Percentiles rank a stretch among this genome's conserved stretches.
Evolutionary conservation across 1,140 invertebrate species (phyloP).

Genomic region (Metopolophium dirhodum): DNA sequence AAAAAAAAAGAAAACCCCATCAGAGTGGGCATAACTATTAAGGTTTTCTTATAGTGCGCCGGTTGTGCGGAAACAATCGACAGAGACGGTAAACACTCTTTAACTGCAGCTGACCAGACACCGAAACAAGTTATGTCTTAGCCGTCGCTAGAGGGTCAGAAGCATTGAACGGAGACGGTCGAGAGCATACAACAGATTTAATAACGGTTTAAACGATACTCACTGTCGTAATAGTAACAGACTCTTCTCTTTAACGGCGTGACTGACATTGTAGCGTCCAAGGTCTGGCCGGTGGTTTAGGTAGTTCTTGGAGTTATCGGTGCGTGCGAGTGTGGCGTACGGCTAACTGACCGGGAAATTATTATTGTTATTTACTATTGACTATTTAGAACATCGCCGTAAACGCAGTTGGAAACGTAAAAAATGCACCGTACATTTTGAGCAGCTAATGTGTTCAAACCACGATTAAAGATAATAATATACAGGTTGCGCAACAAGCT

Average conservation of each 20-base stretch:
- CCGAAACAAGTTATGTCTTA: not conserved
- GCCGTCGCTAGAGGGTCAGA: not conserved
- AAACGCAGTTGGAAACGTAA: conserved; percentile 9
- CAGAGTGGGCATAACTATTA: not conserved
- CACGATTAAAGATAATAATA: too few relatives aligned
- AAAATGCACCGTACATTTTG: conserved; percentile 53
- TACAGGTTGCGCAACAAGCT: too few relatives aligned
- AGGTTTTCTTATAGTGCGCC: not conserved
- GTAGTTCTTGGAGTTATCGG: not conserved
- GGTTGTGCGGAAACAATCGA: not conserved
- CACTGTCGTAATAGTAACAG: conserved; percentile 99
- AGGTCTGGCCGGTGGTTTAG: not conserved
- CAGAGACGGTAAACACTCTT: not conserved
- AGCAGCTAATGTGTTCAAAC: conserved; percentile 26
- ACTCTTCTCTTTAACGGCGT: conserved; percentile 87
- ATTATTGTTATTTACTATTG: conserved; percentile 34
- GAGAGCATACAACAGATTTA: not conserved
- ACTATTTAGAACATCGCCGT: not conserved
- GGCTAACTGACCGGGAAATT: not conserved
- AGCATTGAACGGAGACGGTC: not conserved
- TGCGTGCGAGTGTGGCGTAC: too few relatives aligned
- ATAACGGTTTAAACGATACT: conserved; percentile 67
- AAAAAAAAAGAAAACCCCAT: not conserved
- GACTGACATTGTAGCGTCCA: conserved; percentile 39
- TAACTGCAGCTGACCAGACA: not conserved